Percentiles rank a stretch among this genome's conserved stretches.
These are phyloP conservation scores for Theocolax elegans DNA, from an alignment of 1,140 invertebrate species.

Conservation along the genomic window DNA sequence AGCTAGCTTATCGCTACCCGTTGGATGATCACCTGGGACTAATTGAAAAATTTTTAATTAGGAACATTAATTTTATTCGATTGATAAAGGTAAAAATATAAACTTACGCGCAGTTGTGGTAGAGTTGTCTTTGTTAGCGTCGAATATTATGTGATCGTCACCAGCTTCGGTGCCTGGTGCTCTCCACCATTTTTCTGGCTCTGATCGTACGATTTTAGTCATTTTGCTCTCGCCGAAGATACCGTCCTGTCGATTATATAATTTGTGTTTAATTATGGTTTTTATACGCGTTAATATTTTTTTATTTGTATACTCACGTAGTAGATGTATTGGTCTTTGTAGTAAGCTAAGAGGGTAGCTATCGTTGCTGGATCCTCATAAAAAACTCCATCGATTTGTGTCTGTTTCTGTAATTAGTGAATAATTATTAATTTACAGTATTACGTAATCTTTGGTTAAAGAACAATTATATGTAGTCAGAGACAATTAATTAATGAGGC, in stretches of 20 bases:
- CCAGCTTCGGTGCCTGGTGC: not conserved
- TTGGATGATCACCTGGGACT: too few species aligned
- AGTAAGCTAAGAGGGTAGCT: constrained; percentile 3
- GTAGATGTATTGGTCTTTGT: not conserved
- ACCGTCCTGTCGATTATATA: not conserved
- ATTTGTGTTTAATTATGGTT: not conserved
- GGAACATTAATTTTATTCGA: not conserved
- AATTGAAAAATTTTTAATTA: not conserved
- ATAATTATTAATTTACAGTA: not conserved
- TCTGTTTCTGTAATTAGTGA: not conserved
- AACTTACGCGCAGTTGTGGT: not conserved
- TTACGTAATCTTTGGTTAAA: too few species aligned
- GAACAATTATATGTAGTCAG: too few species aligned
- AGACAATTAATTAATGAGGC: too few species aligned
- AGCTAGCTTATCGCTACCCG: too few species aligned
- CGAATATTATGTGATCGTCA: not conserved
- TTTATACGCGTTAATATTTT: not conserved
- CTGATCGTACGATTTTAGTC: not conserved
- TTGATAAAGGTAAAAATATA: not conserved
- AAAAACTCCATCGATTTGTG: not conserved
- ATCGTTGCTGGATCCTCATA: constrained; percentile 4
- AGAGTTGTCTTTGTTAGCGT: not conserved
- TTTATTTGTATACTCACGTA: not conserved
- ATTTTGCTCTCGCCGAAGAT: constrained; percentile 1
- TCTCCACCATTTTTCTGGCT: constrained; percentile 4